These are phyloP conservation scores for Dendrocincla tyrannina DNA, from an alignment of 2,797 vertebrate species.

Conservation along the genomic window DNA sequence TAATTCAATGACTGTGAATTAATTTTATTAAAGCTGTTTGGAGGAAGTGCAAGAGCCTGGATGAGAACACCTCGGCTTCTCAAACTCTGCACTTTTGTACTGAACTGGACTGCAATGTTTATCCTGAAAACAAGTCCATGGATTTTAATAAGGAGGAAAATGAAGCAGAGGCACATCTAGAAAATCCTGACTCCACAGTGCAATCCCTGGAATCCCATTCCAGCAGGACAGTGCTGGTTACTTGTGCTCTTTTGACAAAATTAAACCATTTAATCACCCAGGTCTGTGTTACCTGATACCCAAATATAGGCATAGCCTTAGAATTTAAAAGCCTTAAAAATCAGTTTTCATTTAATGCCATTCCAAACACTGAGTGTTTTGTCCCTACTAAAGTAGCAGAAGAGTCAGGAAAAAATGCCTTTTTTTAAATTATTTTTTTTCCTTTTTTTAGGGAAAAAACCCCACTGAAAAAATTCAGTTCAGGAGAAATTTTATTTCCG, in stretches of 20 bases:
- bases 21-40: neutral
- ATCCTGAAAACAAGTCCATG: neutral
- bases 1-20: neutral
- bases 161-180: neutral
- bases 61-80: neutral
- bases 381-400: neutral
- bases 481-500: neutral
- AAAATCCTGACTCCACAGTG: neutral
- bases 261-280: neutral
- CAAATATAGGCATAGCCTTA: rapidly evolving
- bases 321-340: neutral
- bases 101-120: neutral
- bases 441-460: neutral
- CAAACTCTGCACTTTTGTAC: neutral
- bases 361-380: neutral
- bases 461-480: neutral
- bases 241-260: neutral
- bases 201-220: neutral
- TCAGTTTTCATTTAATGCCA: neutral
- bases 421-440: neutral
- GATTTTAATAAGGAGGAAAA: neutral
- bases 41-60: neutral
- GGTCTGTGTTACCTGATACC: neutral
- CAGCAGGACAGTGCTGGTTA: neutral
- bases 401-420: neutral